A percentile compares a stretch with the other conserved stretches of the same genome.
Evolutionary conservation across 2,888 invertebrate genomes (phyloP).

Genomic region (Aelia acuminata): DNA sequence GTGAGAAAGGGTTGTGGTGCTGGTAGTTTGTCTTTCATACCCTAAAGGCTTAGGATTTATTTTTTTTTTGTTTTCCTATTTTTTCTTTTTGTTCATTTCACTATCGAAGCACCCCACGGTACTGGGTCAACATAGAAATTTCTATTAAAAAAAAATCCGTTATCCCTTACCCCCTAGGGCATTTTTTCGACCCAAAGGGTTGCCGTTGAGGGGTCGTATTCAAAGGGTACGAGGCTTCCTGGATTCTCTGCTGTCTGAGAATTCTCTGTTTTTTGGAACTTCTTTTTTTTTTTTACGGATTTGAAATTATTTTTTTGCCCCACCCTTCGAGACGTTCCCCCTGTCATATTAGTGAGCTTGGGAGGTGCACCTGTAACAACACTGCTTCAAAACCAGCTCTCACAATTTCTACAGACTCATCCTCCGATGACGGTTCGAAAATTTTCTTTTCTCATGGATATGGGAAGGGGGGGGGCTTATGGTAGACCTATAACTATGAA

Average conservation of each 20-base stretch:
- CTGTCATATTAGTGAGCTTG: constrained; percentile 47
- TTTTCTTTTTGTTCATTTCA: constrained; percentile 17
- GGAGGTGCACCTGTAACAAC: constrained; percentile 53
- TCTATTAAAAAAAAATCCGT: constrained; percentile 54
- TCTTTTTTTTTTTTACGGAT: constrained; percentile 14
- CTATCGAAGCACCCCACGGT: background rate
- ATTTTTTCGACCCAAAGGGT: constrained; percentile 42
- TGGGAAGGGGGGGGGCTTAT: background rate
- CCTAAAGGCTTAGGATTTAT: constrained; percentile 55
- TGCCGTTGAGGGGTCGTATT: background rate
- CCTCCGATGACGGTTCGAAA: constrained; percentile 51
- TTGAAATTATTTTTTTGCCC: constrained; percentile 41
- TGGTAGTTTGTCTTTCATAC: constrained; percentile 42
- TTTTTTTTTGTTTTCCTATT: background rate
- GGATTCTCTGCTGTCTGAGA: background rate
- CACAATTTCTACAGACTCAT: constrained; percentile 56
- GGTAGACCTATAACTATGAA: constrained; percentile 1
- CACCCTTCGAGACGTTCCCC: background rate
- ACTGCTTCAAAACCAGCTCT: constrained; percentile 30
- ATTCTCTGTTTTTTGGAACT: constrained; percentile 41
- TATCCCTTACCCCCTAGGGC: background rate
- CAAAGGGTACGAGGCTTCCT: constrained; percentile 19
- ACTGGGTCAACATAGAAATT: constrained; percentile 49
- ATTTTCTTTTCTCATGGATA: constrained; percentile 40
- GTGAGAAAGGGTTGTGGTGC: constrained; percentile 50